These are phyloP conservation scores for Oryctolagus cuniculus DNA, from an alignment of 2,113 vertebrate species.

Conservation along the genomic window DNA sequence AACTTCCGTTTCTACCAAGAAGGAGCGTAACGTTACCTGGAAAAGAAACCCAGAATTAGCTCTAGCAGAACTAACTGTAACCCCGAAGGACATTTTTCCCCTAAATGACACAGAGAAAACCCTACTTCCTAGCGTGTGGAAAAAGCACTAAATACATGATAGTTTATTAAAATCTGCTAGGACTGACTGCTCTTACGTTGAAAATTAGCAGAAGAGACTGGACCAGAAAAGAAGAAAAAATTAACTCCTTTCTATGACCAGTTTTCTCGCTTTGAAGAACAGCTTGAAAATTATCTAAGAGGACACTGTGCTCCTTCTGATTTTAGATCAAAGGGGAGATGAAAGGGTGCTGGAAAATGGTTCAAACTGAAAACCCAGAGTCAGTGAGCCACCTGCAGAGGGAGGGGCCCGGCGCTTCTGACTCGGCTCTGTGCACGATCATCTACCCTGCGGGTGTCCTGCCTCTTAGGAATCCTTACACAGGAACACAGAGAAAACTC, in stretches of 20 bases:
- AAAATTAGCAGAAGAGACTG: conserved; percentile 18
- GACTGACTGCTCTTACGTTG: neutral
- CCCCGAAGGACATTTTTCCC: neutral
- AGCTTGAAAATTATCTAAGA: conserved; percentile 30
- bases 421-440: too few relatives aligned
- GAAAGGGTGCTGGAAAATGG: neutral
- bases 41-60: conserved; percentile 34
- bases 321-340: conserved; percentile 23
- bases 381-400: neutral
- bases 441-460: neutral
- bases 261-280: conserved; percentile 53
- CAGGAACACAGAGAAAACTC: neutral
- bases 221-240: neutral
- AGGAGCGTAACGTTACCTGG: conserved; percentile 98
- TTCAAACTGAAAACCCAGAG: conserved; percentile 29
- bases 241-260: neutral
- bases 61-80: neutral
- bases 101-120: conserved; percentile 31
- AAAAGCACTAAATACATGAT: neutral
- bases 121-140: neutral
- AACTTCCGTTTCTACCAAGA: conserved; percentile 98
- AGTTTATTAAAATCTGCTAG: conserved; percentile 32
- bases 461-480: neutral
- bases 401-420: too few relatives aligned
- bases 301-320: conserved; percentile 2